Evolutionary conservation across 2,113 vertebrate species (phyloP).

Genomic region (Bubalus kerabau): DNA sequence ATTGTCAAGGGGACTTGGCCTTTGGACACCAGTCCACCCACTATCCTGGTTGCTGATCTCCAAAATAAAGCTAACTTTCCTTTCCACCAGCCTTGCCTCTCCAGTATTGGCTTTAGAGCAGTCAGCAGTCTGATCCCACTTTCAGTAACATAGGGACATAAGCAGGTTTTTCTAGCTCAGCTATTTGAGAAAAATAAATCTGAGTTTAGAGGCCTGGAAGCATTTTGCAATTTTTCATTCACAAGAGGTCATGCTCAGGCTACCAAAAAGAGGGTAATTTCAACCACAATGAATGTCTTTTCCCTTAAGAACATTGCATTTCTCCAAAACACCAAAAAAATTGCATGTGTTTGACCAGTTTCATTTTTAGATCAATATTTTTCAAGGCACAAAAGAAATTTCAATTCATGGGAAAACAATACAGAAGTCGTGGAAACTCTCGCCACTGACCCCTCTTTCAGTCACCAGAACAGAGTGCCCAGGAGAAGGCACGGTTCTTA

Average conservation of each 20-base stretch:
- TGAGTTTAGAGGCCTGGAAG: not conserved
- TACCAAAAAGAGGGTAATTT: not conserved
- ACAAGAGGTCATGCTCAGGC: not conserved
- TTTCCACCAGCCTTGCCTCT: not conserved
- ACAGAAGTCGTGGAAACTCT: not conserved
- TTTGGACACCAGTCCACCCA: not conserved
- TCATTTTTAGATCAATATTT: not conserved
- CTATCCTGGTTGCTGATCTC: not conserved
- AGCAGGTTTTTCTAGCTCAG: slow-evolving; percentile 18
- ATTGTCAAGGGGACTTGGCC: not conserved
- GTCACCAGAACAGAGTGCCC: rapidly evolving
- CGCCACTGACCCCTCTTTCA: rapidly evolving
- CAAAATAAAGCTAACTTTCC: not conserved
- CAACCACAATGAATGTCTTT: not conserved
- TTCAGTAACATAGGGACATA: rapidly evolving
- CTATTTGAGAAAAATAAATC: not conserved
- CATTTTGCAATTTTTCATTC: not conserved
- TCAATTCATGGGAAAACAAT: not conserved
- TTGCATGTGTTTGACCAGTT: not conserved
- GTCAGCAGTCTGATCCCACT: not conserved
- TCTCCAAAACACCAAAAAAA: not conserved
- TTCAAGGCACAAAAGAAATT: not conserved
- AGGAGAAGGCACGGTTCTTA: rapidly evolving
- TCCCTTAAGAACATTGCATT: not conserved
- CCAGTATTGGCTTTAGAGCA: not conserved